Conservation (phyloP, 2,888 invertebrate species). For the Calliopum simillimum region DNA sequence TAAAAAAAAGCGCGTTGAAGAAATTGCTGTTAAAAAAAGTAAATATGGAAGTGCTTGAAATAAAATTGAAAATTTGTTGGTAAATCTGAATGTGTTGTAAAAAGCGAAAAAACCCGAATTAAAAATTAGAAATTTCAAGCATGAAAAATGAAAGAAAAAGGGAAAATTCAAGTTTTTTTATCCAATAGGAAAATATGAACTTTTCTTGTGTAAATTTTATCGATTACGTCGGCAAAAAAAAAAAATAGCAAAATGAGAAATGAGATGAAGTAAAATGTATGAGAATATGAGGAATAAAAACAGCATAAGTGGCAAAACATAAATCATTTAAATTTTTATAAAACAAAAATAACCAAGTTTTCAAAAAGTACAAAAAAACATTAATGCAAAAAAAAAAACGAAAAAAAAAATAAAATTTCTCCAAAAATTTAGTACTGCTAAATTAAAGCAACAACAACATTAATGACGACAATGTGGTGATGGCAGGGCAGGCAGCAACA, state of each 20-base stretch:
- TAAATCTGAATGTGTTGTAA: neutral
- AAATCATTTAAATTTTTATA: no score
- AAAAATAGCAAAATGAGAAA: neutral
- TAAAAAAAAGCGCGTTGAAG: slow-evolving; percentile 19
- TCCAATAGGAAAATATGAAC: slow-evolving; percentile 8
- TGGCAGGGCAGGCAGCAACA: neutral
- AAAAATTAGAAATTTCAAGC: neutral
- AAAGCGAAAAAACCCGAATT: neutral
- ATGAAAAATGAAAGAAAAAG: neutral
- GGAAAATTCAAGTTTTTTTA: slow-evolving; percentile 2
- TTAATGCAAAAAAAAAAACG: slow-evolving; percentile 10
- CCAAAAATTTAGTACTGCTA: slow-evolving; percentile 4
- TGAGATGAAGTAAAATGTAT: no score
- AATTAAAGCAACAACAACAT: slow-evolving; percentile 13
- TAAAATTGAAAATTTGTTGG: neutral
- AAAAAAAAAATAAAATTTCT: no score
- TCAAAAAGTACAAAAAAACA: slow-evolving; percentile 1
- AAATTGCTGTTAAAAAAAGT: slow-evolving; percentile 11
- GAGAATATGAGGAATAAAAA: slow-evolving; percentile 6
- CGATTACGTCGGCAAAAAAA: slow-evolving; percentile 28
- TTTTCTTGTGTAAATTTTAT: slow-evolving; percentile 20
- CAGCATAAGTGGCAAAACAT: neutral
- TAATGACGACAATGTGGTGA: slow-evolving; percentile 2
- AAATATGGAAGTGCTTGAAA: slow-evolving; percentile 18
- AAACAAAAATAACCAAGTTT: neutral